Conservation (phyloP, 2,888 invertebrate genomes). For the Caenorhabditis panamensis region DNA sequence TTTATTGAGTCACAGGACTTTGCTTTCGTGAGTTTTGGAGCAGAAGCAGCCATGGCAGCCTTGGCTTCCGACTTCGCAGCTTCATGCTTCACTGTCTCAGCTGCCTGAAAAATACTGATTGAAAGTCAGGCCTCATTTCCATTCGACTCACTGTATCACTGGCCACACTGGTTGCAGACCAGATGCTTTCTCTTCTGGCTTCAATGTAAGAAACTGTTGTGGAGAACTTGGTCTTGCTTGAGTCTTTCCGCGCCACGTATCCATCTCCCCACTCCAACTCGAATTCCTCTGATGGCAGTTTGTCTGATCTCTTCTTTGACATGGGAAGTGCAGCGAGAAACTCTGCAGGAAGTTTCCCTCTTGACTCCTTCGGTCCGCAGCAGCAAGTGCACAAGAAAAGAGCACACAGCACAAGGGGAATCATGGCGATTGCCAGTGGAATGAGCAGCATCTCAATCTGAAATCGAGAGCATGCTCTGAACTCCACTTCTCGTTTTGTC, state of each 20-base stretch:
- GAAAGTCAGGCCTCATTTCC: too few relatives aligned
- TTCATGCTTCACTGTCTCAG: constrained; percentile 49
- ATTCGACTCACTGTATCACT: constrained; percentile 47
- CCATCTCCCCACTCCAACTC: constrained; percentile 73
- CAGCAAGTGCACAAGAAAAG: constrained; percentile 78
- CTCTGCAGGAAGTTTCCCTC: constrained; percentile 73
- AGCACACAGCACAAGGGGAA: constrained; percentile 76
- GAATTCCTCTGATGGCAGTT: constrained; percentile 64
- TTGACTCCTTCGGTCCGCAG: constrained; percentile 78
- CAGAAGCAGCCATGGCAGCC: constrained; percentile 6
- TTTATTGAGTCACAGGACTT: constrained; percentile 67
- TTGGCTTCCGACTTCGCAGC: constrained; percentile 41
- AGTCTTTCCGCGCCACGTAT: constrained; percentile 72
- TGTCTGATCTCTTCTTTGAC: constrained; percentile 54
- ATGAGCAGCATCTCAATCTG: constrained; percentile 73
- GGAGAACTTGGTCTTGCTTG: constrained; percentile 73
- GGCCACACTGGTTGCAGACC: constrained; percentile 64
- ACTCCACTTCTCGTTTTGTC: constrained; percentile 61
- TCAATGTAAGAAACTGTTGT: constrained; percentile 73
- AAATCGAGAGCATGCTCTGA: constrained; percentile 65
- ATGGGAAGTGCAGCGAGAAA: constrained; percentile 64
- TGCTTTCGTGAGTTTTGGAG: constrained; percentile 54
- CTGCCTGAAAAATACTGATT: constrained; percentile 52
- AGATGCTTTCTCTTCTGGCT: constrained; percentile 68
- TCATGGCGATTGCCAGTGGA: constrained; percentile 77